Evolutionary conservation across 1,140 invertebrate genomes (phyloP), one percentile per base, ranked within the genome.

Genomic region (Hormaphis cornu): DNA sequence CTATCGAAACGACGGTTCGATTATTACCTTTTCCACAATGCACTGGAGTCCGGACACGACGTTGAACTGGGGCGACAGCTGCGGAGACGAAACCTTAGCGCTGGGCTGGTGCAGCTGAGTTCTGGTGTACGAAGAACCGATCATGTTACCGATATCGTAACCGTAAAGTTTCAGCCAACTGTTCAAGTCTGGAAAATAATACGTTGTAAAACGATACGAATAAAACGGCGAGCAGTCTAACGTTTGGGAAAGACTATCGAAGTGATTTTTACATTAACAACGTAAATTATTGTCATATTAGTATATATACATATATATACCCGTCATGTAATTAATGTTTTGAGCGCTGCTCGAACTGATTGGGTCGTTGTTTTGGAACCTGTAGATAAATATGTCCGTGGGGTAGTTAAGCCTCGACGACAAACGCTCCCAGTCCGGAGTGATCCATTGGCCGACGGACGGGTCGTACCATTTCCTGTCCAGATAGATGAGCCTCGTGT

Each of bases 391-490:
- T 22, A 96, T 88, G 75, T 93, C 89, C 0, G 88, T 91, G 1
- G 92, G 91, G 16, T 87, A 85, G 9, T 86, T 90, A 54, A 95
- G 80, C 69, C 86, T 81, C 14, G 88, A 88, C 1, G 91, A 88
- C 71, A 95, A 82, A 71, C 88, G 84, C 74, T 92, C 88, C 89
- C 93, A 97, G 30, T 89, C 86, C 1, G 95, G 94, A 0, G 91
- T 92, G 84, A 96, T 90, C 91, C 93, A 97, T 75, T 95, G 91
- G 3, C 93, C 94, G 42, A 95, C 89, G 0, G 87, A 83, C 0
- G 95, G 90, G 79, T 97, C 95, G 77, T 97, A 98, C 53, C 95
- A 82, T 61, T 93, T 82, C 61, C 88, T 88, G 52, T 88, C 85
- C 58, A 94, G 81, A 75, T 93, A 90, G 3, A 97, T 81, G 22